These are phyloP conservation scores for Carassius carassius DNA, from an alignment of 2,113 vertebrate species.

Conservation along the genomic window DNA sequence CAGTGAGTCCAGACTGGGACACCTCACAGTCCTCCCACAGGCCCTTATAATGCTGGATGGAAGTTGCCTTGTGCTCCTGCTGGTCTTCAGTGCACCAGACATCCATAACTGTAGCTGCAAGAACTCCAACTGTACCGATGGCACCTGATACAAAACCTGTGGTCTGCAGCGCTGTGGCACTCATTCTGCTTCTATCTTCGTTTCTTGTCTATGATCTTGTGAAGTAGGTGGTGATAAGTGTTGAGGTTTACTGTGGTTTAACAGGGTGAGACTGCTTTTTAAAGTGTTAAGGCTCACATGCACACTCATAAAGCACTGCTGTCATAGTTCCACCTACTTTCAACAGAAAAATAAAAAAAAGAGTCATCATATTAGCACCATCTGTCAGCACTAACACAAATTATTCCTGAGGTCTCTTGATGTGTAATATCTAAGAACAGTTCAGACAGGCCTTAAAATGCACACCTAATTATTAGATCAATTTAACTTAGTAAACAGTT, in stretches of 20 bases:
- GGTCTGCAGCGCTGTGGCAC: slow-evolving; percentile 80
- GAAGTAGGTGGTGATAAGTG: background rate
- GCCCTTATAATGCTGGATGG: slow-evolving; percentile 85
- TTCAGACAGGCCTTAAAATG: background rate
- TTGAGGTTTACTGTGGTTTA: background rate
- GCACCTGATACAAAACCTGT: slow-evolving; percentile 67
- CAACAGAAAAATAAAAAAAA: slow-evolving; percentile 39
- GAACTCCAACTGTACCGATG: slow-evolving; percentile 76
- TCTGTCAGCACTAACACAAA: no score
- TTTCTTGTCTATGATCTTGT: background rate
- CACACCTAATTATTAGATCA: background rate
- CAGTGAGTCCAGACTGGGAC: slow-evolving; percentile 83
- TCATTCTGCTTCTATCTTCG: slow-evolving; percentile 68
- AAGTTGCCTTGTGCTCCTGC: slow-evolving; percentile 82
- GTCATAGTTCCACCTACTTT: slow-evolving; percentile 55
- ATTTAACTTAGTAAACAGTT: slow-evolving; percentile 40
- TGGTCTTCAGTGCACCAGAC: slow-evolving; percentile 86
- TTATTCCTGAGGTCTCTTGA: background rate
- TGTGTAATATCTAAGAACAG: background rate
- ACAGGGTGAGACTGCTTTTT: slow-evolving; percentile 55
- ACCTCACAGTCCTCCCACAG: slow-evolving; percentile 89
- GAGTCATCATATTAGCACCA: no score
- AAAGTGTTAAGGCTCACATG: slow-evolving; percentile 11
- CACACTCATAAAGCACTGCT: slow-evolving; percentile 28
- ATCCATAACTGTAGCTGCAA: slow-evolving; percentile 83